Base-by-base conservation (phyloP, 2,797 vertebrate genomes). In the Acanthopagrus latus region DNA sequence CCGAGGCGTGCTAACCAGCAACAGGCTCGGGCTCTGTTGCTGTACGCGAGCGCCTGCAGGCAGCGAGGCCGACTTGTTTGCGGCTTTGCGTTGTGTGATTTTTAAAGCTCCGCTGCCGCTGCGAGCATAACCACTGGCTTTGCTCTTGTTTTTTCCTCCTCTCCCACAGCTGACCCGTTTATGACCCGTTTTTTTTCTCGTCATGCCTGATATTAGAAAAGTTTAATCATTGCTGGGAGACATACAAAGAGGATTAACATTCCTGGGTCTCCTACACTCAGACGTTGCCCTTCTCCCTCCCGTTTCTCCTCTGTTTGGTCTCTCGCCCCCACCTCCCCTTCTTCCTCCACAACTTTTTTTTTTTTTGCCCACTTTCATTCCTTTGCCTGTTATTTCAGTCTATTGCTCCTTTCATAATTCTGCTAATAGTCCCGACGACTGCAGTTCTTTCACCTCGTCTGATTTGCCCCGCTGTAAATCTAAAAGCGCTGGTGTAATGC, bases 191-290 rank as follows among this genome's bases (percentile, higher is more conserved):
- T 89, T 89, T 89, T 90, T 92, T 90, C 90, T 93, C 82, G 86
- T 93, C 90, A 88, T 86, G 89, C 86, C 88, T 89, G 88, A 95
- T 93, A 94, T 93, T 94, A 92, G 85, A 93, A 93, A 93, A 92
- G 90, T 94, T 94, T 94, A 94, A 94, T 94, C 88, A 95, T 92
- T 92, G 88, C 90, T 88, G 84, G 86, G 90, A 94, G 92, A 93
- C 89, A 89, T 86, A 91, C 91, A 94, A 94, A 94, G 92, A 94
- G 92, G 92, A 94, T 95, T 94, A 94, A 94, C 93, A 94, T 95
- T 95, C 93, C 92, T 92, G 81, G 82, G 91, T 93, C 92, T 91
- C 80, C 90, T 86, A 83, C 87, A 86, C 87, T 91, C 86, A 91
- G 88, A 92, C 87, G 56, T 86, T 90, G 87, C 85, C 90, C 84